Base-by-base conservation (phyloP, 35 echinoderm and acorn worm genomes). In the Ophiothrix spiculata region DNA sequence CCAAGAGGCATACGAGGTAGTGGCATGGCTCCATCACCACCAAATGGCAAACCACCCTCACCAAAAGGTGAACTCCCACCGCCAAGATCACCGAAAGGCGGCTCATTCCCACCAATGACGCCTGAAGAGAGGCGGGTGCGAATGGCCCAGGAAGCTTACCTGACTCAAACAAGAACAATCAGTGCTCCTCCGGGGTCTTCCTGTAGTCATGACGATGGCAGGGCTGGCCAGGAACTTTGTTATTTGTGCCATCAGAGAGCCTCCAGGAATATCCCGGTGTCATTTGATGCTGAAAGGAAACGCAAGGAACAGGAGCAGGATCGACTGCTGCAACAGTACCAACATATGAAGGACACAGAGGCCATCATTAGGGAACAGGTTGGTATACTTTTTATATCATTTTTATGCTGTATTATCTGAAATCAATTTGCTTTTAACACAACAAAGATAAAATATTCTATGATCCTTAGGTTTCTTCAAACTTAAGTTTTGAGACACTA, bases 321-420 rank as follows among this genome's bases (percentile, higher is more conserved):
- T 74, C 74, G 95, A 35, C 80, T 97, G 10, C 41, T 93, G 17
- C 91, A 97, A 54, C 91, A 93, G 80, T 97, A 87, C 34, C 95
- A 97, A 56, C 95, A 97, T 76, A 60, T 97, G 91, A 97, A 97
- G 49, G 95, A 97, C 76, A 97, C 95, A 64, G 95, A 97, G 56
- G 83, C 82, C 49, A 97, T 97, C n/a, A 87, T 93, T 35, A 90
- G 32, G 64, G 95, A 97, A 81, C 95, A 93, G 85, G 95, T 97
- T 64, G 74, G 83, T 23, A 32, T 23, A 1, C 36, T 36, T 40
- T n/a, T 34, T 15, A 56, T 25, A 32, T 83, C 35, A 36, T 82
- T 25, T 28, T 31, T 2, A 81, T 79, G 25, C 1, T 4, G 60
- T 74, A 25, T 79, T 12, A 23, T 8, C 16, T 78, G 35, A 21